phyloP scores from a whole-genome alignment of 2,797 vertebrate genomes.

The Babyrousa celebensis region DNA sequence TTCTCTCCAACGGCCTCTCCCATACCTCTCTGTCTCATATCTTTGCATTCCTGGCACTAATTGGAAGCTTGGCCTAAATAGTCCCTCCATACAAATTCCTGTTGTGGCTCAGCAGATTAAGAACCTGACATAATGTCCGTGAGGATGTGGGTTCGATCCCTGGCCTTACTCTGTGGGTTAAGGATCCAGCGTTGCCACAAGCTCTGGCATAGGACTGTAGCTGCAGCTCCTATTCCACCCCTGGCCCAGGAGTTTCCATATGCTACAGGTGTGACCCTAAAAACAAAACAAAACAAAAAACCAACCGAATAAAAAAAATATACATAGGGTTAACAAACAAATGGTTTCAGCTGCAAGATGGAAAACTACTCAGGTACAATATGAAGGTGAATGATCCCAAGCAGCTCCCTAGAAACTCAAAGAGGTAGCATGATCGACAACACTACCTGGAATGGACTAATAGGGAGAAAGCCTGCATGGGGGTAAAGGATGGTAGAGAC shows the following conservation, averaged over 20 bases:
- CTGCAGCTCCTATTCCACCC: too few species aligned
- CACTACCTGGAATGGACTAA: neutral
- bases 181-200: too few species aligned
- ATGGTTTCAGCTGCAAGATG: slow-evolving; percentile 24
- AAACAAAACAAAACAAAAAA: too few species aligned
- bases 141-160: too few species aligned
- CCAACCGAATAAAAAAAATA: too few species aligned
- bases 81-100: neutral
- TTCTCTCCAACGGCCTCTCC: slow-evolving; percentile 5
- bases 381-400: neutral
- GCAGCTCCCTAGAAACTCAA: neutral
- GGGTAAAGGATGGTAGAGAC: neutral
- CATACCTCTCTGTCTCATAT: neutral
- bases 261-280: too few species aligned
- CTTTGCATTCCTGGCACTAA: slow-evolving; percentile 23
- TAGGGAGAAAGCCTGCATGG: neutral
- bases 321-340: neutral
- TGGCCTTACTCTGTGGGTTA: too few species aligned
- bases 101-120: too few species aligned
- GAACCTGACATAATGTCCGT: too few species aligned
- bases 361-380: neutral
- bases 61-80: neutral
- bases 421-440: neutral
- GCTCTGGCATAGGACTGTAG: too few species aligned
- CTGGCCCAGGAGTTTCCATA: too few species aligned